Evolutionary conservation across 2,888 invertebrate species (phyloP).

Genomic region (Drosophila algonquin): DNA sequence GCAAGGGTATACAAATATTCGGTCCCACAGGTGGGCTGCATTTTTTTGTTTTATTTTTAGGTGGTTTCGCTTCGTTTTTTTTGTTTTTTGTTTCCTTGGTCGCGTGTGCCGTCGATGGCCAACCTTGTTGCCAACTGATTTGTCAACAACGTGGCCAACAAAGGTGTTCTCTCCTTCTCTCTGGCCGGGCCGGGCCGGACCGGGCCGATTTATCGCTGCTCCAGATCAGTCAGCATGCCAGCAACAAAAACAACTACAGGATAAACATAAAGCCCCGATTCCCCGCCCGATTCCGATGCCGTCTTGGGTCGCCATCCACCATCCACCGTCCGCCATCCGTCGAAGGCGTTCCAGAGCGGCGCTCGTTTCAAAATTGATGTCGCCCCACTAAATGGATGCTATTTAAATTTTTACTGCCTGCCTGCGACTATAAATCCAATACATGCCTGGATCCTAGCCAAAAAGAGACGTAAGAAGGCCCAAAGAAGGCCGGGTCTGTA

Average conservation of each 20-base stretch:
- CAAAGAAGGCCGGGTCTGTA: background rate
- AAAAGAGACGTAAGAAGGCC: background rate
- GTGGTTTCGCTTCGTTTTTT: conserved; percentile 6
- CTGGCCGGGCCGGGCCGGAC: conserved; percentile 1
- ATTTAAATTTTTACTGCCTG: conserved; percentile 74
- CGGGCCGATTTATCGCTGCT: conserved; percentile 67
- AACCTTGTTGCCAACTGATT: conserved; percentile 62
- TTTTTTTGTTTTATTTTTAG: conserved; percentile 11
- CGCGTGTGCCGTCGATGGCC: conserved; percentile 68
- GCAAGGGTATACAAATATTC: conserved; percentile 17
- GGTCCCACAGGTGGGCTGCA: background rate
- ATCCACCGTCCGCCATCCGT: too few relatives aligned
- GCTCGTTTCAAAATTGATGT: conserved; percentile 70
- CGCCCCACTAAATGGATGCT: conserved; percentile 69
- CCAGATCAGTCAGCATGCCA: conserved; percentile 72
- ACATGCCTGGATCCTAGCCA: background rate
- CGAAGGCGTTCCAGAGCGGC: conserved; percentile 42
- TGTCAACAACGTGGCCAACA: conserved; percentile 74
- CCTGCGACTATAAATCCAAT: conserved; percentile 64
- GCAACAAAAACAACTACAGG: conserved; percentile 40
- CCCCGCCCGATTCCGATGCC: conserved; percentile 38
- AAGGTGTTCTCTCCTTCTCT: conserved; percentile 55
- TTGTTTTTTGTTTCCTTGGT: conserved; percentile 32
- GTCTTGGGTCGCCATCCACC: background rate
- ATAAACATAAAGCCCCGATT: conserved; percentile 48